Evolutionary conservation across 2,113 vertebrate genomes (phyloP).

Genomic region (Rana temporaria): DNA sequence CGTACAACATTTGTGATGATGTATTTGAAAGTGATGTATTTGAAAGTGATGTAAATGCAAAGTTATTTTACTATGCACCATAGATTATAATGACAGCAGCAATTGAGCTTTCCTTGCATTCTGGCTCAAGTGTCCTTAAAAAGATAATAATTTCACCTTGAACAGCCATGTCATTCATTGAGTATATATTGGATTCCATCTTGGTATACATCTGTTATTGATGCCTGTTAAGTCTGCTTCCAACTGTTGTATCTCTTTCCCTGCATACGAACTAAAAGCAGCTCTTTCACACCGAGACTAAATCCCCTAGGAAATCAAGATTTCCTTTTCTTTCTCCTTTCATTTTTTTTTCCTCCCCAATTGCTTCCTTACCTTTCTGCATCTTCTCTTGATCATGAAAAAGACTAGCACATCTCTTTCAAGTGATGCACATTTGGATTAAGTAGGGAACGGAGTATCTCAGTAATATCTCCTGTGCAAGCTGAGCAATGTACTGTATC

Average conservation of each 20-base stretch:
- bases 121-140: slow-evolving; percentile 23
- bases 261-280: slow-evolving; percentile 40
- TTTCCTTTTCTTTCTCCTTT: slow-evolving; percentile 49
- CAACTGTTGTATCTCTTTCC: slow-evolving; percentile 28
- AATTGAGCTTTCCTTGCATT: slow-evolving; percentile 22
- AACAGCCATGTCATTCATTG: slow-evolving; percentile 36
- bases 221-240: slow-evolving; percentile 45
- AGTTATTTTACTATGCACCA: slow-evolving; percentile 34
- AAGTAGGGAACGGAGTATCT: slow-evolving; percentile 7
- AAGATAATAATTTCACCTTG: slow-evolving; percentile 47
- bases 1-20: slow-evolving; percentile 1
- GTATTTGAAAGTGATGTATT: slow-evolving; percentile 11
- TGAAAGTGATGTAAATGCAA: slow-evolving; percentile 8
- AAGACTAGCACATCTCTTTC: slow-evolving; percentile 43
- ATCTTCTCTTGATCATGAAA: slow-evolving; percentile 56
- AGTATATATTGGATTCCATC: background rate
- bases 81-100: slow-evolving; percentile 46
- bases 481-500: slow-evolving; percentile 34
- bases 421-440: slow-evolving; percentile 45
- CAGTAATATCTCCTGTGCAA: slow-evolving; percentile 30
- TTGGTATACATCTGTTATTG: slow-evolving; percentile 53
- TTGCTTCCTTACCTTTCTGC: slow-evolving; percentile 53
- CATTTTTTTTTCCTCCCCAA: background rate
- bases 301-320: slow-evolving; percentile 57
- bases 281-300: slow-evolving; percentile 54